Evolutionary conservation across 1,140 invertebrate genomes (phyloP).

Genomic region (Panagrolaimus sp.): DNA sequence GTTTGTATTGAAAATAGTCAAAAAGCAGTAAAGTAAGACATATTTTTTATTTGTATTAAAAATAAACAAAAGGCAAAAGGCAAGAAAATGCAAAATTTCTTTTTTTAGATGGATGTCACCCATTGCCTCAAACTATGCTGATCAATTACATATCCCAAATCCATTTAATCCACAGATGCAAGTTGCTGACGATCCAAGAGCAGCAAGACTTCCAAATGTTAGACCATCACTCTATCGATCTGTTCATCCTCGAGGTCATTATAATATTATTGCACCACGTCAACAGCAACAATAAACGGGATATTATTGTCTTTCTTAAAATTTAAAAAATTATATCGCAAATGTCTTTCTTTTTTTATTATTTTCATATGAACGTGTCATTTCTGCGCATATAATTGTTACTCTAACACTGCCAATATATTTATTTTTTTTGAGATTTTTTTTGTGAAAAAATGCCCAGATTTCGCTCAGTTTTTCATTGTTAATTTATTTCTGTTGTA

Average conservation of each 20-base stretch:
- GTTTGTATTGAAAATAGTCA: constrained; percentile 48
- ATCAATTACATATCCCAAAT: constrained; percentile 14
- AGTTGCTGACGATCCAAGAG: constrained; percentile 1
- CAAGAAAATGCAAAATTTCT: too few species aligned
- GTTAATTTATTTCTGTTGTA: constrained; percentile 5
- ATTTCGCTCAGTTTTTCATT: too few species aligned
- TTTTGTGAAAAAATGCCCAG: too few species aligned
- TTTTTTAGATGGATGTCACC: constrained; percentile 22
- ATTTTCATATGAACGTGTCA: neutral
- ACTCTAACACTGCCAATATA: neutral
- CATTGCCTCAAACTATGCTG: constrained; percentile 15
- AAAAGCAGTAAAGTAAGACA: constrained; percentile 32
- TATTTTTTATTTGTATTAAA: too few species aligned
- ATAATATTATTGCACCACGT: neutral
- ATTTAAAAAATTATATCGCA: neutral
- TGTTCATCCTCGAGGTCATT: constrained; percentile 3
- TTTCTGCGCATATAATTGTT: neutral
- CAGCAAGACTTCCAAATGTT: neutral
- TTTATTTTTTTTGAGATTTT: neutral
- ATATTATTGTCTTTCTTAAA: too few species aligned
- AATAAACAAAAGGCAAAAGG: neutral
- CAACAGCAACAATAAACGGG: neutral
- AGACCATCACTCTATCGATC: neutral
- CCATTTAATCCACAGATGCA: constrained; percentile 12
- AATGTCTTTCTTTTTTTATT: constrained; percentile 1